Percentiles rank a stretch among this genome's conserved stretches.
phyloP scores from a whole-genome alignment of 2,888 invertebrate genomes.

The Spisula solida region DNA sequence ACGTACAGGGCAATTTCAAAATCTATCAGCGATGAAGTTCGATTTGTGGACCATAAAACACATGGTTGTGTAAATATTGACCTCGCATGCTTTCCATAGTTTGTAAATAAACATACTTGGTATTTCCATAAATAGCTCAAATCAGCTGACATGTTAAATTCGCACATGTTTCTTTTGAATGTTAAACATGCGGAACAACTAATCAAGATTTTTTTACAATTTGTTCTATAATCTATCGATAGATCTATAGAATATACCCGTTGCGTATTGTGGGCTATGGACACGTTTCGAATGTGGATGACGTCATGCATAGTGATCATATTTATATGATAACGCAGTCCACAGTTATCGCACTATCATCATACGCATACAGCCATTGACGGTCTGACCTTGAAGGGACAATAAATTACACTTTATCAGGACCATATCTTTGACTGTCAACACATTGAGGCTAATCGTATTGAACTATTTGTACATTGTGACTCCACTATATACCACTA shows the following conservation, averaged over 20 bases:
- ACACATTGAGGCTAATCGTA: slow-evolving; percentile 41
- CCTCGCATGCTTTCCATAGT: no score
- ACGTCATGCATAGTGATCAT: slow-evolving; percentile 24
- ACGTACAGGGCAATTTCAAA: no score
- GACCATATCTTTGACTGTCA: slow-evolving; percentile 37
- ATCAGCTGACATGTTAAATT: neutral
- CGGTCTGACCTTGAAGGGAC: slow-evolving; percentile 35
- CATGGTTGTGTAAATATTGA: no score
- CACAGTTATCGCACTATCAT: slow-evolving; percentile 13
- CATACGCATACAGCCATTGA: slow-evolving; percentile 16
- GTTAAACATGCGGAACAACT: neutral
- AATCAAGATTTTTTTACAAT: neutral
- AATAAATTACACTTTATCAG: slow-evolving; percentile 39
- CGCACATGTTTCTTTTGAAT: neutral
- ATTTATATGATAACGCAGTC: neutral
- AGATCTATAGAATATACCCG: neutral
- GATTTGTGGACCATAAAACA: no score
- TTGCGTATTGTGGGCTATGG: neutral
- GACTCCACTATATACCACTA: neutral
- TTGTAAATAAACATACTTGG: no score
- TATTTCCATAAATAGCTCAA: no score
- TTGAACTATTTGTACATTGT: neutral
- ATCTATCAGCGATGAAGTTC: no score
- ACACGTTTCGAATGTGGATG: slow-evolving; percentile 25
- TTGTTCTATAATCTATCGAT: neutral